Conservation (phyloP, 2,113 vertebrate species). For the Isurus oxyrinchus region DNA sequence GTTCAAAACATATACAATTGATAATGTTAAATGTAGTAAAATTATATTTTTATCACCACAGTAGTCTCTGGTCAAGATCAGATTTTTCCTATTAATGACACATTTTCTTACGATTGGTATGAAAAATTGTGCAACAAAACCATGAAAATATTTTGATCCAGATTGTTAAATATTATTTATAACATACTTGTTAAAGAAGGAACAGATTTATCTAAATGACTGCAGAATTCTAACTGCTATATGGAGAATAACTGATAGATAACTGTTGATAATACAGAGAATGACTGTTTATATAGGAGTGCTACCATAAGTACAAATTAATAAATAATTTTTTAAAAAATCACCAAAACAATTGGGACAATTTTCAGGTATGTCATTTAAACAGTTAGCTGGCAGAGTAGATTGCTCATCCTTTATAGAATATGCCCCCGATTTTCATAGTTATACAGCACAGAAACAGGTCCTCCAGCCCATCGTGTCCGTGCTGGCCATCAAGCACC, state of each 20-base stretch:
- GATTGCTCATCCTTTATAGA: background rate
- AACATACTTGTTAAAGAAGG: background rate
- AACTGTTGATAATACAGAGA: background rate
- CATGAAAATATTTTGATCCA: background rate
- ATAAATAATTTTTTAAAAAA: background rate
- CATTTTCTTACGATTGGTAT: background rate
- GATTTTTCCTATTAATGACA: background rate
- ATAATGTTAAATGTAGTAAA: background rate
- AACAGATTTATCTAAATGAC: background rate
- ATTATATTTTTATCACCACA: background rate
- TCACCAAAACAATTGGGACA: background rate
- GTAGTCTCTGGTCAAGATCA: background rate
- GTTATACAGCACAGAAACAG: too few relatives aligned
- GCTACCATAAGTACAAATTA: background rate
- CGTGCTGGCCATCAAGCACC: too few relatives aligned
- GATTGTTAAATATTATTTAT: slow-evolving; percentile 2
- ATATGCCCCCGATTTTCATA: background rate
- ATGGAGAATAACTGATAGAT: background rate
- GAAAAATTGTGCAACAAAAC: background rate
- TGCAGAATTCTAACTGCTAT: background rate
- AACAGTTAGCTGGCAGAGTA: background rate
- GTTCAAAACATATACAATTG: background rate
- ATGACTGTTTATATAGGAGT: background rate
- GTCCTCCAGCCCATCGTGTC: too few relatives aligned
- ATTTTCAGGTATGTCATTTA: background rate